These are phyloP conservation scores for Neodiprion lecontei DNA, from an alignment of 1,140 invertebrate species.

Conservation along the genomic window DNA sequence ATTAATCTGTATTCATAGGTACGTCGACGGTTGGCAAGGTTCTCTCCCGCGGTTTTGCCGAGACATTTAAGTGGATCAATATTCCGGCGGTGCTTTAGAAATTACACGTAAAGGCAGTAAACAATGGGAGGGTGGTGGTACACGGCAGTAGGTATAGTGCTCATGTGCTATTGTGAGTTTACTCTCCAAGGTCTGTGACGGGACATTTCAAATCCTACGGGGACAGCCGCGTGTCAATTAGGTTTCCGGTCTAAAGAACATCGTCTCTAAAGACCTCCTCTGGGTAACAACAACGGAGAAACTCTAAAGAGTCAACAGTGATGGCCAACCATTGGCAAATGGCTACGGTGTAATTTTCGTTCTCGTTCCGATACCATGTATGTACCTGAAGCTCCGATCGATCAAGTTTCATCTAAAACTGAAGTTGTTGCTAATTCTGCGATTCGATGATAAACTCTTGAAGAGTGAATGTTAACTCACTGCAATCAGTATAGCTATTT, in stretches of 20 bases:
- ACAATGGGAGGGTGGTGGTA: background rate
- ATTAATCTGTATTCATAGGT: no score
- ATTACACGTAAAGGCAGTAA: background rate
- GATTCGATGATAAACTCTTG: no score
- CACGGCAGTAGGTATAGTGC: background rate
- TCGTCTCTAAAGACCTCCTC: background rate
- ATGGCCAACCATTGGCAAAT: no score
- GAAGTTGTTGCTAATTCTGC: no score
- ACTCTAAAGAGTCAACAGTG: no score
- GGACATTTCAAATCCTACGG: background rate
- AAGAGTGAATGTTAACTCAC: no score
- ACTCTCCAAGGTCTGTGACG: background rate
- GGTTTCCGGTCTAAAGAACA: background rate
- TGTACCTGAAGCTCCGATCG: no score
- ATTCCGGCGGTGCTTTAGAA: constrained; percentile 1
- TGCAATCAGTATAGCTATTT: no score
- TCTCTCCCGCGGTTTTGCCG: background rate
- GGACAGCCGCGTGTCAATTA: background rate
- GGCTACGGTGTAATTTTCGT: no score
- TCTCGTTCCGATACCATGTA: no score
- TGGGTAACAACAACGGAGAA: background rate
- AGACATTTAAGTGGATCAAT: background rate
- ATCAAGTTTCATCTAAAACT: no score
- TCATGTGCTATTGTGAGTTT: constrained; percentile 5
- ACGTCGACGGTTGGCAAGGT: background rate